Evolutionary conservation across 1,140 invertebrate species (phyloP), one percentile per base, ranked within the genome.

Genomic region (Hylaeus anthracinus): DNA sequence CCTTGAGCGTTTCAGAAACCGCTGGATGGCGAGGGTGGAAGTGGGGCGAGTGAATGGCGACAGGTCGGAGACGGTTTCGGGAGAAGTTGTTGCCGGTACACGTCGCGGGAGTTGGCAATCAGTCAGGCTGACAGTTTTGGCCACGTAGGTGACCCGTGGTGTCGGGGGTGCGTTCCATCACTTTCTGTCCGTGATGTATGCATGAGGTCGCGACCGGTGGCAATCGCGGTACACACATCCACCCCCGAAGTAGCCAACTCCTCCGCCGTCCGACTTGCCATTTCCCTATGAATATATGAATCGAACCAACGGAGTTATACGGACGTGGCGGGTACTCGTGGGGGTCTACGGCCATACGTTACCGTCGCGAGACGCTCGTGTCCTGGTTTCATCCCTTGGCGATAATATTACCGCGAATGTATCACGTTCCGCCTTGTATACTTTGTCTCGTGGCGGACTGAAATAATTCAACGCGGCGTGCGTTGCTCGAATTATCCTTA

Each of bases 281-380:
- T 87, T 89, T 90, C 78, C 78, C 90, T 88, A 93, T 93, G 92
- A 93, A 93, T 92, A 92, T 90, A 91, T 92, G 90, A 92, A 92
- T 92, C 88, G 90, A 90, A 91, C 86, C 81, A 81, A 84, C 81
- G 60, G 75, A 82, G 80, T 81, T 86, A 76, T 87, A 84, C 53
- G 72, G 71, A 61, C 78, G 26, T 26, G 39, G 10, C 9, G 72
- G 64, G 81, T 77, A 71, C 79, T 82, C 78, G 56, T 81, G 82
- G 79, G 83, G 71, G 39, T 48, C 41, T 39, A 48, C 60, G 81
- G 83, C 88, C 88, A 81, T 89, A 91, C 87, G 81, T 88, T 86
- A 87, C 70, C 79, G 85, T 88, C 84, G 89, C 84, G 81, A 88
- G 83, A 87, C 81, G 82, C 75, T 72, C 64, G 60, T 73, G 74